phyloP scores from a whole-genome alignment of 2,113 vertebrate genomes.

The Burhinus bistriatus region DNA sequence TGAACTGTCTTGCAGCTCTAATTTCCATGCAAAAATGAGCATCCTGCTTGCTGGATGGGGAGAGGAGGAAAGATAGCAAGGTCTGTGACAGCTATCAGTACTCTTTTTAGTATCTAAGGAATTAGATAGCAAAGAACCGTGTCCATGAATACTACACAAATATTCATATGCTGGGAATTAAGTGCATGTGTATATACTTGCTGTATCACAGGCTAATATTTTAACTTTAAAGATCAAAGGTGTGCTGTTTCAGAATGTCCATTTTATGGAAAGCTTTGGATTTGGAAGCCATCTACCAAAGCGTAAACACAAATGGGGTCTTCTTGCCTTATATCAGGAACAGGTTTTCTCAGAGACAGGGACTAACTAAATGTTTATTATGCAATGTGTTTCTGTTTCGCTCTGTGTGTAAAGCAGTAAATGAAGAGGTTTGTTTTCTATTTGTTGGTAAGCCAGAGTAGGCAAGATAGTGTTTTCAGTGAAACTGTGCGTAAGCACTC shows the following conservation, averaged over 20 bases:
- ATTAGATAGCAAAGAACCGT: neutral
- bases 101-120: neutral
- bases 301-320: fast-evolving
- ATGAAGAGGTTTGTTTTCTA: neutral
- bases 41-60: neutral
- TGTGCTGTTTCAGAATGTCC: neutral
- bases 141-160: neutral
- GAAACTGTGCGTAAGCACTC: neutral
- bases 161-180: neutral
- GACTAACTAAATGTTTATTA: neutral
- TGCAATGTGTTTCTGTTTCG: neutral
- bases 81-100: neutral
- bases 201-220: neutral
- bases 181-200: neutral
- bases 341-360: neutral
- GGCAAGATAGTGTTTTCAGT: neutral
- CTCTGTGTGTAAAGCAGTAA: neutral
- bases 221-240: neutral
- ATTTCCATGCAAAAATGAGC: neutral
- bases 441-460: neutral
- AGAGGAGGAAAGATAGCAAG: neutral
- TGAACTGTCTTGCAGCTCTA: neutral
- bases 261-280: neutral
- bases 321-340: neutral
- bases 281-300: neutral